These are phyloP conservation scores for Linnaemya vulpina DNA, from an alignment of 2,888 invertebrate genomes.

Conservation along the genomic window DNA sequence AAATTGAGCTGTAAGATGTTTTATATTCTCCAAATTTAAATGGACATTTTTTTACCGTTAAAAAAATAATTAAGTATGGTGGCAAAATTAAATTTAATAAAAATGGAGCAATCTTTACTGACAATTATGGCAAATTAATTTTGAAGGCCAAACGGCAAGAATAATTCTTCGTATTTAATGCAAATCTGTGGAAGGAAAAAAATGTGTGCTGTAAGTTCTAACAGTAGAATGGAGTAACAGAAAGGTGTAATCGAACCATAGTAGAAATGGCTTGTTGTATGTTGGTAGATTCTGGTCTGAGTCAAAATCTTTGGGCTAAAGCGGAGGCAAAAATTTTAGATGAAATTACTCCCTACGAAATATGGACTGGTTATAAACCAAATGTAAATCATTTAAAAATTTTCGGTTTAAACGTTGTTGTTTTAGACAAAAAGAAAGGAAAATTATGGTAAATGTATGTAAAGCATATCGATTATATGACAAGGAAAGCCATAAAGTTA, in stretches of 20 bases:
- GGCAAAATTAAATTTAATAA: constrained; percentile 17
- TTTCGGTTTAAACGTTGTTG: constrained; percentile 52
- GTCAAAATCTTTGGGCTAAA: constrained; percentile 74
- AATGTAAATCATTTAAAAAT: constrained; percentile 59
- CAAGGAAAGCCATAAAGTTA: not conserved
- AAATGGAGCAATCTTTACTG: not conserved
- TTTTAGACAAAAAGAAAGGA: constrained; percentile 4
- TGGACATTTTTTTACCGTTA: constrained; percentile 26
- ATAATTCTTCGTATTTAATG: not conserved
- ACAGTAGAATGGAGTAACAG: constrained; percentile 73
- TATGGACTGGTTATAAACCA: constrained; percentile 66
- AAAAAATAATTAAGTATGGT: constrained; percentile 19
- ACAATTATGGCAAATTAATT: not conserved
- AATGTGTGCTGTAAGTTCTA: constrained; percentile 63
- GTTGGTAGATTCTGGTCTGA: constrained; percentile 72
- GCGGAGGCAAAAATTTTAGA: constrained; percentile 63
- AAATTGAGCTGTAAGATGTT: constrained; percentile 27
- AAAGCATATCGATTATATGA: constrained; percentile 11
- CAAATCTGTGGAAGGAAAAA: not conserved
- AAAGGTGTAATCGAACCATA: constrained; percentile 71
- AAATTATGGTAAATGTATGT: constrained; percentile 8
- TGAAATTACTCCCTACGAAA: constrained; percentile 68
- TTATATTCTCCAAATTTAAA: constrained; percentile 31
- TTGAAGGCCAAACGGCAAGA: not conserved
- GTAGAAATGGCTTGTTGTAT: too few relatives aligned